Evolutionary conservation across 2,113 vertebrate genomes (phyloP), one percentile per base, ranked within the genome.

Genomic region (Cyrtonyx montezumae): DNA sequence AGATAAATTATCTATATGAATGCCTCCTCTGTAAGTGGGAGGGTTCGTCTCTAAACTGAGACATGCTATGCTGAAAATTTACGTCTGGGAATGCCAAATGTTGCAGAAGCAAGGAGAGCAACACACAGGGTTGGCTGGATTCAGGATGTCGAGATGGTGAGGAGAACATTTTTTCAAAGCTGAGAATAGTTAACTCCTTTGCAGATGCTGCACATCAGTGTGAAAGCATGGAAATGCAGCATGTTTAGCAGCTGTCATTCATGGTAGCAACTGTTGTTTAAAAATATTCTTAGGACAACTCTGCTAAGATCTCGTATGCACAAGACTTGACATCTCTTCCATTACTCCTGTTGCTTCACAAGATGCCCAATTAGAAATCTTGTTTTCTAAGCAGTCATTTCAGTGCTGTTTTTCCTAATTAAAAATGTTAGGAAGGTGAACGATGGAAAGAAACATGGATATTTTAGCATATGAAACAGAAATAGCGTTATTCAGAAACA

Each of bases 1-100:
- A 89, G 19, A 32, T n/a, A 91, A 91, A 74, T 84, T 37, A 77
- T 93, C 90, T 90, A n/a, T 65, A 74, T 88, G 15, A 55, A 87
- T 84, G 70, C 84, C 66, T 91, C 69, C 17, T 69, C 82, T 26
- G 1, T 81, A 89, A 87, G 37, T 42, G 59, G n/a, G 30, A 69
- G 17, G 46, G 11, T 65, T 94, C 77, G 32, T 65, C 25, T 91
- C 68, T 88, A 93, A 91, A 87, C 8, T 81, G 66, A 78, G 91
- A 91, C 58, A 32, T 4, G 16, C 48, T 45, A 34, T 8, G 58
- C 45, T 81, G 70, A 83, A 96, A 82, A 84, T 67, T 63, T 83
- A 78, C 8, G 21, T 46, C 84, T 92, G 69, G 79, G 91, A 88
- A 87, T 76, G 94, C 79, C 87, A 92, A 91, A 75, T 34, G 8